These are phyloP conservation scores for Acleris cristana DNA, from an alignment of 2,888 invertebrate genomes.

Conservation along the genomic window DNA sequence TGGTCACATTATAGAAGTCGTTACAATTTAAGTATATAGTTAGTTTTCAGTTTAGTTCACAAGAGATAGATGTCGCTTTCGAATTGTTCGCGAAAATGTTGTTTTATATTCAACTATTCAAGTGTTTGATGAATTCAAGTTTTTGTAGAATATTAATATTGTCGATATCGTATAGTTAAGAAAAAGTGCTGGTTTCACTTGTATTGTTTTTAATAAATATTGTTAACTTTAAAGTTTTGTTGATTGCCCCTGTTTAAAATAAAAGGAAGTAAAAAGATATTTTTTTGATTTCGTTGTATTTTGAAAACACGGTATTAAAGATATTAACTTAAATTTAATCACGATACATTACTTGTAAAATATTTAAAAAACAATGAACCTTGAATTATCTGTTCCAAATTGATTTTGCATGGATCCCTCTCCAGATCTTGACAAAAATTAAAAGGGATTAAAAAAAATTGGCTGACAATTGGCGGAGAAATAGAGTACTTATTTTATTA, in stretches of 20 bases:
- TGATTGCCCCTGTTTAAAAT: conserved; percentile 45
- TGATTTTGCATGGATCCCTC: too few relatives aligned
- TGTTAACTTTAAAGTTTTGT: conserved; percentile 40
- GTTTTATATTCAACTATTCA: conserved; percentile 46
- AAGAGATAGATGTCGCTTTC: conserved; percentile 41
- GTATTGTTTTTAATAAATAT: conserved; percentile 25
- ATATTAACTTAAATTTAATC: too few relatives aligned
- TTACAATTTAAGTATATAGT: conserved; percentile 44
- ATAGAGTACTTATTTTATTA: too few relatives aligned
- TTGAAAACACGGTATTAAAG: too few relatives aligned
- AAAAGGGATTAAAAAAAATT: too few relatives aligned
- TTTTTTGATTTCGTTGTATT: conserved; percentile 38
- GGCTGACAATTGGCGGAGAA: too few relatives aligned
- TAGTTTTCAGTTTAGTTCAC: conserved; percentile 32
- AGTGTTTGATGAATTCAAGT: conserved; percentile 41
- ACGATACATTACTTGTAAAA: too few relatives aligned
- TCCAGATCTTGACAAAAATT: too few relatives aligned
- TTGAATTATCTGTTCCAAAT: too few relatives aligned
- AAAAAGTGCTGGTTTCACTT: conserved; percentile 35
- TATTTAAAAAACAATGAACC: too few relatives aligned
- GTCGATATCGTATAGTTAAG: conserved; percentile 36
- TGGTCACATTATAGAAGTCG: conserved; percentile 35
- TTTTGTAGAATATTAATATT: conserved; percentile 46
- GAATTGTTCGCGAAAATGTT: conserved; percentile 44
- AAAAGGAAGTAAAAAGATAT: conserved; percentile 34